phyloP scores from a whole-genome alignment of 2,888 invertebrate species.

The Sclerodermus sp. region DNA sequence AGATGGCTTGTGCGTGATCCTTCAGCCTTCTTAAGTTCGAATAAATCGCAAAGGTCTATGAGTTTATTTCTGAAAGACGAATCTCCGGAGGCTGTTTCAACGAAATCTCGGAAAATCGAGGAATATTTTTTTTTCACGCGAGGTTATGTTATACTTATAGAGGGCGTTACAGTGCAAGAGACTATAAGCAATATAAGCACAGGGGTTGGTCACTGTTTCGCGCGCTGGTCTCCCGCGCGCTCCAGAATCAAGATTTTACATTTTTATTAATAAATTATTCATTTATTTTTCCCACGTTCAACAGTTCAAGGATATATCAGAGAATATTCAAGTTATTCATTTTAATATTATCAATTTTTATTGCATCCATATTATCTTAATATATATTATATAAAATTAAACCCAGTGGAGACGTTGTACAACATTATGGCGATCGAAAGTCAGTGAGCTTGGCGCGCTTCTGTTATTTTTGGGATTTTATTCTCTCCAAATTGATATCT shows the following conservation, averaged over 20 bases:
- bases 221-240: constrained; percentile 55
- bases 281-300: neutral
- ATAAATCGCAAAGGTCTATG: too few relatives aligned
- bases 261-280: constrained; percentile 29
- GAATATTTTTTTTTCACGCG: constrained; percentile 25
- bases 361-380: too few relatives aligned
- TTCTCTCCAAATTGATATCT: constrained; percentile 11
- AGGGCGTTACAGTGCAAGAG: constrained; percentile 48
- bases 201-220: constrained; percentile 54
- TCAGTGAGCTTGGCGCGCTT: constrained; percentile 38
- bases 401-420: constrained; percentile 29
- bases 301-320: neutral
- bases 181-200: constrained; percentile 21
- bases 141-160: constrained; percentile 53
- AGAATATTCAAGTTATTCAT: constrained; percentile 11
- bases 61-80: too few relatives aligned
- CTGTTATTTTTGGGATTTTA: constrained; percentile 24
- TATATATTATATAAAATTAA: constrained; percentile 13
- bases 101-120: constrained; percentile 2
- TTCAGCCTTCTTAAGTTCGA: too few relatives aligned
- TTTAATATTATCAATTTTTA: neutral
- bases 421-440: constrained; percentile 51
- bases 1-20: too few relatives aligned
- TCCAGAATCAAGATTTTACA: constrained; percentile 30
- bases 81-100: too few relatives aligned